Base-by-base conservation (phyloP, 2,888 invertebrate genomes). In the Azorinus chamasolen region DNA sequence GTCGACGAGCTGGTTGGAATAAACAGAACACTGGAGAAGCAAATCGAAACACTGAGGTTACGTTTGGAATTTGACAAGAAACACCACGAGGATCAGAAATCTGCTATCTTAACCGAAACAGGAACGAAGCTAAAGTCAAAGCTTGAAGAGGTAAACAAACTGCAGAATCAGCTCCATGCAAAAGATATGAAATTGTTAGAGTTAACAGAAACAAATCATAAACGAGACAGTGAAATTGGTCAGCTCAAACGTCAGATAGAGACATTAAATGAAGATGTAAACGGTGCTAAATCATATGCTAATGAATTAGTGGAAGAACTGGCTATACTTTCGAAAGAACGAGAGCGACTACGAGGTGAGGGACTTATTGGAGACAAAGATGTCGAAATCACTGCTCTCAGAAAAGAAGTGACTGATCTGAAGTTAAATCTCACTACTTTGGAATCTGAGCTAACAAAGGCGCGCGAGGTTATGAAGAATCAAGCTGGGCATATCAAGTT, bases 11-110 rank as follows among this genome's bases (percentile, higher is more conserved):
- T 86, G 14, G 74, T 85, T 37, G 77, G 80, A 10, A 73, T 89
- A 39, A 89, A 88, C 71, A 66, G 77, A 58, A 75, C 72, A 5
- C 79, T 89, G 10, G 84, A 87, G 37, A 75, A 79, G 59, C 86
- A 88, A 68, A 88, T 88, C 22, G 88, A 87, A 22, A 85, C 87
- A 2, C 71, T 89, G 8, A 61, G 85, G 22, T 63, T 86, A 2
- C 79, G 87, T 37, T 63, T 87, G 10, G 84, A 87, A 14, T 78
- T 86, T 32, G 86, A 86, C 63, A 45, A 55, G 18, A 80, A 78
- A 5, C 84, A 86, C 25, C 83, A 86, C 41, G 83, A 86, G 25
- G 64, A 66, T n/a, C 72, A 79, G 18, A 81, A 83, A 22, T 45
- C 53, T 12, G 73, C 83, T 4, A 57, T 83, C 6, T 45, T 83